These are phyloP conservation scores for Crotalus horridus DNA, from an alignment of 2,113 vertebrate genomes.

Conservation along the genomic window DNA sequence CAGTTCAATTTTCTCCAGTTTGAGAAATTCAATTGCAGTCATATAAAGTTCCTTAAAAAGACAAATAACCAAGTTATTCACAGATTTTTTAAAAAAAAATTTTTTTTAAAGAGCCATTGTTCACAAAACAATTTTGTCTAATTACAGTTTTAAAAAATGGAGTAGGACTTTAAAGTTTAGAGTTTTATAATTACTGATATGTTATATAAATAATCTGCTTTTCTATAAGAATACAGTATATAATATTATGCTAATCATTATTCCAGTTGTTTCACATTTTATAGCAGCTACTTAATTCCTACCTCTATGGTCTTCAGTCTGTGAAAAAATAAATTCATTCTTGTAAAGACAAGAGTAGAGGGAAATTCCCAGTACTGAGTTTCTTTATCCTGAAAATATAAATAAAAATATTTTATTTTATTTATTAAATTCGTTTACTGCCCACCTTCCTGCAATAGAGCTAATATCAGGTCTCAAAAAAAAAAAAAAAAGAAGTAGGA, in stretches of 20 bases:
- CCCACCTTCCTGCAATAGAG: neutral
- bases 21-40: conserved; percentile 63
- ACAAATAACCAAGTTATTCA: fast-evolving
- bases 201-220: neutral
- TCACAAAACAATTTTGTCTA: neutral
- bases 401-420: neutral
- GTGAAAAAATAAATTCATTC: conserved; percentile 67
- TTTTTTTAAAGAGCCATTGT: neutral
- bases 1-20: conserved; percentile 71
- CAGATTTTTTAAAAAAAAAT: fast-evolving
- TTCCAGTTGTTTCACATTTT: neutral
- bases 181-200: neutral
- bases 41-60: conserved; percentile 68
- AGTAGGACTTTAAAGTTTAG: neutral
- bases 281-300: neutral
- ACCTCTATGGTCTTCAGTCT: conserved; percentile 73
- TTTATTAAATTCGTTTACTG: neutral
- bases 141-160: neutral
- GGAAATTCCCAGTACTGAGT: conserved; percentile 69
- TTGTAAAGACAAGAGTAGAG: conserved; percentile 60
- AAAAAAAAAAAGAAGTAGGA: neutral
- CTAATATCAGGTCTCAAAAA: neutral
- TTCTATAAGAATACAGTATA: neutral
- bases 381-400: conserved; percentile 49
- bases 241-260: neutral